phyloP scores from a whole-genome alignment of 2,888 invertebrate species.

The Agrotis exclamationis region DNA sequence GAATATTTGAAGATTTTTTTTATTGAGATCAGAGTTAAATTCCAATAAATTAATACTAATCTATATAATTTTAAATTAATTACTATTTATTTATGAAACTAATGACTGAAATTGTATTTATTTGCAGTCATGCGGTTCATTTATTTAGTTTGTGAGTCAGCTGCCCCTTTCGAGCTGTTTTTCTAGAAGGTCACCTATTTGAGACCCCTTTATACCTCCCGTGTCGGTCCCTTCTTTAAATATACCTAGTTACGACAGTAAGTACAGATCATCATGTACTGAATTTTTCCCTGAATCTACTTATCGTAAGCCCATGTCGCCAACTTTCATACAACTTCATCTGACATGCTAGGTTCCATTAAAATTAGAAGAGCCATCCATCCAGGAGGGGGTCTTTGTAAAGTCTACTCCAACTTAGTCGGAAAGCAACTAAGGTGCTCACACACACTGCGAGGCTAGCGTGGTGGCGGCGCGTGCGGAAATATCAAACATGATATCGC shows the following conservation, averaged over 20 bases:
- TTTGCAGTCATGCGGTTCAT: not conserved
- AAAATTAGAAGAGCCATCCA: not conserved
- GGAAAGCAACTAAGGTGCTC: no score
- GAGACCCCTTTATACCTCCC: not conserved
- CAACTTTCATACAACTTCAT: no score
- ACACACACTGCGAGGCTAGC: no score
- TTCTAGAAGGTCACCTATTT: not conserved
- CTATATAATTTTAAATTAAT: not conserved
- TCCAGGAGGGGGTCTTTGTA: not conserved
- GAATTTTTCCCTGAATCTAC: no score
- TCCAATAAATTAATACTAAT: not conserved
- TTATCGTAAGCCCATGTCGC: no score
- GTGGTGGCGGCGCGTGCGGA: no score
- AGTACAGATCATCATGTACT: no score
- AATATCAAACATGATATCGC: no score
- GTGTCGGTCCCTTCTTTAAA: not conserved
- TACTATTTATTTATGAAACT: not conserved
- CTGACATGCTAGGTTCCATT: no score
- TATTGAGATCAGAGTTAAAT: conserved; percentile 20
- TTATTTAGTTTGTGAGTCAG: not conserved
- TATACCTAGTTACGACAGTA: no score
- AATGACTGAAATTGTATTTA: not conserved
- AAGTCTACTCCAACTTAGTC: not conserved
- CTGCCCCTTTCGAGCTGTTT: not conserved
- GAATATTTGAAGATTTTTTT: conserved; percentile 8